phyloP scores from a whole-genome alignment of 2,888 invertebrate species.

The Bugula neritina region DNA sequence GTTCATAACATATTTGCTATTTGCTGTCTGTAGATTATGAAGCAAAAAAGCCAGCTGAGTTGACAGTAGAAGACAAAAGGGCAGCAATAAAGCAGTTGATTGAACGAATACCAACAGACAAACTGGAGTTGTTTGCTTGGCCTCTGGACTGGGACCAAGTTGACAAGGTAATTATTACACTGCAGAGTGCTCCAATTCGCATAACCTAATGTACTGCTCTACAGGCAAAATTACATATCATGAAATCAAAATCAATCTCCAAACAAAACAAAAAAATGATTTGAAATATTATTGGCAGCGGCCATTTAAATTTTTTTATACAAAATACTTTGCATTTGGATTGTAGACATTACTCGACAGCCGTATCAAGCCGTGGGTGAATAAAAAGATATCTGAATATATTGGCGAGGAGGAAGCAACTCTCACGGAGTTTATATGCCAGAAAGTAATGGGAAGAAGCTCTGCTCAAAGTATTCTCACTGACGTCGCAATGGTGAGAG shows the following conservation, averaged over 20 bases:
- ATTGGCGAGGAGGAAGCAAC: slow-evolving; percentile 98
- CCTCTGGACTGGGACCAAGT: slow-evolving; percentile 83
- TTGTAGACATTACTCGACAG: slow-evolving; percentile 72
- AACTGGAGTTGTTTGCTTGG: slow-evolving; percentile 90
- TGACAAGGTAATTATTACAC: slow-evolving; percentile 59
- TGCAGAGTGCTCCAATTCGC: too few species aligned
- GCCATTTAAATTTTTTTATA: too few species aligned
- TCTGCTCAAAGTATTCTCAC: slow-evolving; percentile 89
- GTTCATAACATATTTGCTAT: too few species aligned
- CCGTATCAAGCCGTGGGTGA: slow-evolving; percentile 97
- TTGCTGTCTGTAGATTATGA: slow-evolving; percentile 50
- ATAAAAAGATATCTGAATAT: slow-evolving; percentile 98
- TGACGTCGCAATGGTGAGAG: slow-evolving; percentile 92
- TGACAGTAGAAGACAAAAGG: slow-evolving; percentile 78
- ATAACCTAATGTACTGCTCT: too few species aligned
- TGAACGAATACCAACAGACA: slow-evolving; percentile 95
- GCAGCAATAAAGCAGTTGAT: slow-evolving; percentile 94
- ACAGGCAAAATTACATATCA: too few species aligned
- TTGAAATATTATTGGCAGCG: too few species aligned
- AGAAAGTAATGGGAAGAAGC: slow-evolving; percentile 88
- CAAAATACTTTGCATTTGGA: too few species aligned
- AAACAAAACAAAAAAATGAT: too few species aligned
- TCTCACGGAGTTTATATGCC: slow-evolving; percentile 97
- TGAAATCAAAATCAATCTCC: too few species aligned
- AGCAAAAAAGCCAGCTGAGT: not conserved